Evolutionary conservation across 1,140 invertebrate species (phyloP).

Genomic region (Scaptodrosophila lebanonensis): DNA sequence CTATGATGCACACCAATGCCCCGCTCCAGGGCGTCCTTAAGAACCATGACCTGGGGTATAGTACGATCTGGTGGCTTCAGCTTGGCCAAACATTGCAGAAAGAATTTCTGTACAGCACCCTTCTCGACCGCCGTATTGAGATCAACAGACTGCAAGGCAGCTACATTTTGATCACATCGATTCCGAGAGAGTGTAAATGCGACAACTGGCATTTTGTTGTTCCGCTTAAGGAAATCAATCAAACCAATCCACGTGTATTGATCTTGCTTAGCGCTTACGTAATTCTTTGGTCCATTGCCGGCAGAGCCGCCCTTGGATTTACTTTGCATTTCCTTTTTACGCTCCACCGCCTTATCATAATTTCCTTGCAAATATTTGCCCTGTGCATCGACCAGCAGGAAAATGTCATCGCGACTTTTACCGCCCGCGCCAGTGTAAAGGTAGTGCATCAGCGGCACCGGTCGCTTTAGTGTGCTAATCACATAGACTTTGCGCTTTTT

Average conservation of each 20-base stretch:
- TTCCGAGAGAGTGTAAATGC: slow-evolving; percentile 96
- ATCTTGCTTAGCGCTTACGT: slow-evolving; percentile 81
- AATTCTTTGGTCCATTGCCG: slow-evolving; percentile 27
- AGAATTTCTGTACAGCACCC: slow-evolving; percentile 84
- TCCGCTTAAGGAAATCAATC: slow-evolving; percentile 86
- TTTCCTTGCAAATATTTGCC: slow-evolving; percentile 84
- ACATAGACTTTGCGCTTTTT: slow-evolving; percentile 96
- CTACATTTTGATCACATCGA: slow-evolving; percentile 86
- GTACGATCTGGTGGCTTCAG: slow-evolving; percentile 91
- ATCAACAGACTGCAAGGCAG: slow-evolving; percentile 84
- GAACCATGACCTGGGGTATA: slow-evolving; percentile 90
- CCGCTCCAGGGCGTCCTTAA: slow-evolving; percentile 88
- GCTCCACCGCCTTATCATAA: slow-evolving; percentile 85
- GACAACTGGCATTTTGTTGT: slow-evolving; percentile 94
- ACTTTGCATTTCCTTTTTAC: slow-evolving; percentile 78
- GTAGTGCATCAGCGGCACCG: slow-evolving; percentile 96
- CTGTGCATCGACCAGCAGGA: slow-evolving; percentile 89
- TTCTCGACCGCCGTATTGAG: slow-evolving; percentile 92
- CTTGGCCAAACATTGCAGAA: slow-evolving; percentile 90
- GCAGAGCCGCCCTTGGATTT: slow-evolving; percentile 35
- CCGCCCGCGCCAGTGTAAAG: slow-evolving; percentile 91
- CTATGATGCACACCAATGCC: slow-evolving; percentile 98
- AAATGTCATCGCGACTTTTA: slow-evolving; percentile 89
- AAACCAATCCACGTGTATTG: slow-evolving; percentile 92
- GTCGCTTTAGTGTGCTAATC: slow-evolving; percentile 94